Evolutionary conservation across 2,113 vertebrate species (phyloP).

Genomic region (Mesembrinibis cayennensis): DNA sequence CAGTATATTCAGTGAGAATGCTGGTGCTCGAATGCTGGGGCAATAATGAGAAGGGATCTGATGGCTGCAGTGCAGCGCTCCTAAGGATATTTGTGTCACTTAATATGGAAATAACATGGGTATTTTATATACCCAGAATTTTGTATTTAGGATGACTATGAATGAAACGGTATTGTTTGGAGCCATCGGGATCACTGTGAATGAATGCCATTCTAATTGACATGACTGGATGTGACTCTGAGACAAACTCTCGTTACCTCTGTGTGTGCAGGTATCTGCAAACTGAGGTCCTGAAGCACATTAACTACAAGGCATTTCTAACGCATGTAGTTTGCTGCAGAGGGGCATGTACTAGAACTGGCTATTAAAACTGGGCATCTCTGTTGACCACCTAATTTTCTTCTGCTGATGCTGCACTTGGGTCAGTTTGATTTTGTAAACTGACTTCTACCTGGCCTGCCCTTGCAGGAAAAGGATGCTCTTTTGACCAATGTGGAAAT

Average conservation of each 20-base stretch:
- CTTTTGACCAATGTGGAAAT: not conserved
- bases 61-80: not conserved
- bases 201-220: not conserved
- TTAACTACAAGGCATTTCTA: not conserved
- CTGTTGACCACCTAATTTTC: not conserved
- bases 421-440: not conserved
- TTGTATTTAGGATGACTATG: not conserved
- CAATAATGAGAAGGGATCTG: not conserved
- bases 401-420: not conserved
- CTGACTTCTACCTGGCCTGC: not conserved
- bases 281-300: not conserved
- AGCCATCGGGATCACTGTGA: not conserved
- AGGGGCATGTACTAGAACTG: not conserved
- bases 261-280: not conserved
- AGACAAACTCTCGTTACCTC: not conserved
- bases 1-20: not conserved
- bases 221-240: not conserved
- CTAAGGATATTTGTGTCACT: not conserved
- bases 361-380: not conserved
- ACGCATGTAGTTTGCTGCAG: not conserved
- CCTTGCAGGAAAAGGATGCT: not conserved
- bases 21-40: not conserved
- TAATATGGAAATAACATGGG: not conserved
- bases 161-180: not conserved
- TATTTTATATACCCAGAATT: not conserved